A percentile compares a stretch with the other conserved stretches of the same genome.
phyloP scores from a whole-genome alignment of 2,113 vertebrate genomes.

The Meles meles region DNA sequence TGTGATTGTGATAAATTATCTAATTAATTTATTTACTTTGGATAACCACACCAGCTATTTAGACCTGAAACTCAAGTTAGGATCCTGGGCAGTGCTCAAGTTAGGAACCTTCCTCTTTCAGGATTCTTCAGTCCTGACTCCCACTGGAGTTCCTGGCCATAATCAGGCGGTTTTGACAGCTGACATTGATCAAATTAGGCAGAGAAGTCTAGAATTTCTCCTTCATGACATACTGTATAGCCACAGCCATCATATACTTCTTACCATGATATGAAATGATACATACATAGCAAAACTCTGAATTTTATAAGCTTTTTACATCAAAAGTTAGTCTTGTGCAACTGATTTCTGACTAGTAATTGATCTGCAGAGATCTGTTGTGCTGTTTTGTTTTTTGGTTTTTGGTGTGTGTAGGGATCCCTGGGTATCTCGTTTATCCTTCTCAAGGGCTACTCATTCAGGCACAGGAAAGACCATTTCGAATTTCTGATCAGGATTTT shows the following conservation, averaged over 20 bases:
- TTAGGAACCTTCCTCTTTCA: neutral
- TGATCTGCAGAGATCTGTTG: neutral
- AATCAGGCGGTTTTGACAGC: neutral
- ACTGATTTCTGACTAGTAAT: neutral
- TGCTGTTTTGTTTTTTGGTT: neutral
- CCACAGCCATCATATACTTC: neutral
- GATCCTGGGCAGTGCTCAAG: no score
- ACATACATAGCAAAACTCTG: neutral
- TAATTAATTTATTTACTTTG: neutral
- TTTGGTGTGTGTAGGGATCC: neutral
- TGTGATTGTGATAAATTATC: conserved; percentile 16
- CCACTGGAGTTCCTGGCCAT: neutral
- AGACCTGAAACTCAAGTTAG: neutral
- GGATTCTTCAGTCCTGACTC: neutral
- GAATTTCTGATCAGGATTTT: neutral
- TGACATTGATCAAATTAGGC: neutral
- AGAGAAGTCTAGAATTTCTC: neutral
- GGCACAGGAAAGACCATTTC: neutral
- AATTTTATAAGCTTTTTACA: neutral
- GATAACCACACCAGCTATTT: neutral
- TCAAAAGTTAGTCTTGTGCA: neutral
- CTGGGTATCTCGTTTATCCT: neutral
- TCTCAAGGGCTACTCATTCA: neutral
- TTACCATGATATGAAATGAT: neutral
- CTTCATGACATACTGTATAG: neutral